These are phyloP conservation scores for Doris montereyensis DNA, from an alignment of 2,888 invertebrate species.

Conservation along the genomic window DNA sequence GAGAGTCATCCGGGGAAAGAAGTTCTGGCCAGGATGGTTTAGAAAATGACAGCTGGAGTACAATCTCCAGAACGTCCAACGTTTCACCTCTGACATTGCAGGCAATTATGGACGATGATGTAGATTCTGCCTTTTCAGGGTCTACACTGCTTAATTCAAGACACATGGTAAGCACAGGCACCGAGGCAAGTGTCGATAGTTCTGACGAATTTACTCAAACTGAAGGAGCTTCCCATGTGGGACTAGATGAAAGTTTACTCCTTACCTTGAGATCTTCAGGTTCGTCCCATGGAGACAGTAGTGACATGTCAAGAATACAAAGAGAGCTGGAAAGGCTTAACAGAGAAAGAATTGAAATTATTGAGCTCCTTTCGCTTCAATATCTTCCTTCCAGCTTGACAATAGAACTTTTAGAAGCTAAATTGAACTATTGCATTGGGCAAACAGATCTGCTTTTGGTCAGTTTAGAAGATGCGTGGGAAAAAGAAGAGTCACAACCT, in stretches of 20 bases:
- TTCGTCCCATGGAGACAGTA: constrained; percentile 17
- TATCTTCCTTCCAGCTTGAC: constrained; percentile 70
- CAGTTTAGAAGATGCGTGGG: constrained; percentile 63
- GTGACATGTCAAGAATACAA: constrained; percentile 46
- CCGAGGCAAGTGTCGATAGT: constrained; percentile 50
- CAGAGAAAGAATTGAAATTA: constrained; percentile 65
- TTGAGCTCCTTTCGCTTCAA: constrained; percentile 67
- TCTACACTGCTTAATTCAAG: constrained; percentile 15
- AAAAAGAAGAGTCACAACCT: constrained; percentile 44
- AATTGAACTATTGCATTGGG: constrained; percentile 72
- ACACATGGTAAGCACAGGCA: constrained; percentile 46
- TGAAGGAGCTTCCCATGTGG: constrained; percentile 42
- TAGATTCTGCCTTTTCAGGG: neutral
- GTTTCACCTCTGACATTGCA: constrained; percentile 25
- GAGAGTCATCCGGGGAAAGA: constrained; percentile 18
- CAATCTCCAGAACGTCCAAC: constrained; percentile 1
- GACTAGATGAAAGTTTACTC: constrained; percentile 32
- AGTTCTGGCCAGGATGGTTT: neutral
- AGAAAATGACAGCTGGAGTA: constrained; percentile 6
- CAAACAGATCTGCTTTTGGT: constrained; percentile 72
- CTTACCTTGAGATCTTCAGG: constrained; percentile 17
- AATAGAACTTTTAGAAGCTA: constrained; percentile 72
- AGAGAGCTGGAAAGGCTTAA: constrained; percentile 67
- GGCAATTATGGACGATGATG: constrained; percentile 12
- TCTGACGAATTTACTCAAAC: constrained; percentile 62